phyloP scores from a whole-genome alignment of 2,888 invertebrate species.

The Drosophila anomalata region DNA sequence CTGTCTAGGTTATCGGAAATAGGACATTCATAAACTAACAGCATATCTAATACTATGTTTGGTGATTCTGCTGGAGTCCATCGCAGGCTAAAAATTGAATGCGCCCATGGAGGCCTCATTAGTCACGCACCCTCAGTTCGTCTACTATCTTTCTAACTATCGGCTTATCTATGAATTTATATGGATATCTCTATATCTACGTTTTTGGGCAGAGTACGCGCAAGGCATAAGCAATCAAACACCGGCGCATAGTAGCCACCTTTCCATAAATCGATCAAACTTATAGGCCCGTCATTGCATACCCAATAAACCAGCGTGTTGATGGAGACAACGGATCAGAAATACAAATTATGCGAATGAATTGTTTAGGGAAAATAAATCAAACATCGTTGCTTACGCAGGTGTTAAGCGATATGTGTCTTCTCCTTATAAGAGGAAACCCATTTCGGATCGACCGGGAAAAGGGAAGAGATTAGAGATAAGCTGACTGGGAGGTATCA shows the following conservation, averaged over 20 bases:
- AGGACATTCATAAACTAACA: constrained; percentile 10
- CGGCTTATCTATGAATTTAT: constrained; percentile 8
- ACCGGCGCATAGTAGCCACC: constrained; percentile 44
- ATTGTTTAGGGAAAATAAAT: constrained; percentile 49
- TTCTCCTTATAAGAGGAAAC: neutral
- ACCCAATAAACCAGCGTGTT: neutral
- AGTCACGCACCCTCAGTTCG: constrained; percentile 35
- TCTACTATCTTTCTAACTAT: constrained; percentile 9
- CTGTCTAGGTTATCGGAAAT: constrained; percentile 23
- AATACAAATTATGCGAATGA: constrained; percentile 61
- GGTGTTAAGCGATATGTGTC: constrained; percentile 13
- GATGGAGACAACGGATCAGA: constrained; percentile 35
- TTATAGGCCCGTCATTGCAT: neutral
- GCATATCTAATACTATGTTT: constrained; percentile 20
- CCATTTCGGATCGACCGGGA: neutral
- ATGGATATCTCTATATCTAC: constrained; percentile 11
- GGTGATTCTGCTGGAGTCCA: constrained; percentile 49
- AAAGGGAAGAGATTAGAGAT: neutral
- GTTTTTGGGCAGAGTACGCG: constrained; percentile 23
- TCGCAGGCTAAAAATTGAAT: constrained; percentile 62
- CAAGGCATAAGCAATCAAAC: constrained; percentile 30
- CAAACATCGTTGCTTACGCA: constrained; percentile 13
- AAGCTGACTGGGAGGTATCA: too few relatives aligned
- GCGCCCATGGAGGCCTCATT: constrained; percentile 45
- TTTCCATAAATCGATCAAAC: constrained; percentile 69